A percentile compares a stretch with the other conserved stretches of the same genome.
These are phyloP conservation scores for Cottoperca gobio DNA, from an alignment of 2,797 vertebrate genomes.

Conservation along the genomic window DNA sequence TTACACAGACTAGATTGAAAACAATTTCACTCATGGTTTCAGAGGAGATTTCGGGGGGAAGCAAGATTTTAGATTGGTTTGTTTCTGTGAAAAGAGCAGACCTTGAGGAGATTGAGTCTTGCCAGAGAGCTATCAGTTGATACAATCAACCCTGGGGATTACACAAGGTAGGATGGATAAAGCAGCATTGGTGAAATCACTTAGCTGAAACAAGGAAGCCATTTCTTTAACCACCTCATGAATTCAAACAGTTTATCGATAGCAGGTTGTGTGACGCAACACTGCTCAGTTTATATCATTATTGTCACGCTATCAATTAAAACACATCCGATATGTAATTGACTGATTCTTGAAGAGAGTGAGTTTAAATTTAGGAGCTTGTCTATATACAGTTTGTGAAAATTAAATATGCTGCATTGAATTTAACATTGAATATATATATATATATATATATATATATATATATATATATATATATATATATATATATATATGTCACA, in stretches of 20 bases:
- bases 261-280: constrained; percentile 4
- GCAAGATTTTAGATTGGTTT: constrained; percentile 55
- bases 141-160: constrained; percentile 67
- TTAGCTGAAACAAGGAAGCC: constrained; percentile 26
- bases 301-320: background rate
- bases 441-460: too few relatives aligned
- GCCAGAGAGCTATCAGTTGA: constrained; percentile 46
- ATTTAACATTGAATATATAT: background rate
- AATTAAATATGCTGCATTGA: background rate
- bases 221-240: constrained; percentile 49
- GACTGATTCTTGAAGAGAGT: background rate
- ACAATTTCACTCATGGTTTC: constrained; percentile 67
- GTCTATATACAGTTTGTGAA: background rate
- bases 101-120: constrained; percentile 40
- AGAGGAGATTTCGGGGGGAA: constrained; percentile 50
- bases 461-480: too few relatives aligned
- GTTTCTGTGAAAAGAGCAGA: constrained; percentile 61
- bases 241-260: constrained; percentile 40
- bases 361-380: constrained; percentile 15
- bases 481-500: too few relatives aligned
- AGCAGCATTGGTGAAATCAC: constrained; percentile 38
- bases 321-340: background rate
- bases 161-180: constrained; percentile 39
- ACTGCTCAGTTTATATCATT: background rate
- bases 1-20: constrained; percentile 46